Percentiles rank a stretch among this genome's conserved stretches.
These are phyloP conservation scores for Coregonus suidteri DNA, from an alignment of 2,797 vertebrate species.

Conservation along the genomic window DNA sequence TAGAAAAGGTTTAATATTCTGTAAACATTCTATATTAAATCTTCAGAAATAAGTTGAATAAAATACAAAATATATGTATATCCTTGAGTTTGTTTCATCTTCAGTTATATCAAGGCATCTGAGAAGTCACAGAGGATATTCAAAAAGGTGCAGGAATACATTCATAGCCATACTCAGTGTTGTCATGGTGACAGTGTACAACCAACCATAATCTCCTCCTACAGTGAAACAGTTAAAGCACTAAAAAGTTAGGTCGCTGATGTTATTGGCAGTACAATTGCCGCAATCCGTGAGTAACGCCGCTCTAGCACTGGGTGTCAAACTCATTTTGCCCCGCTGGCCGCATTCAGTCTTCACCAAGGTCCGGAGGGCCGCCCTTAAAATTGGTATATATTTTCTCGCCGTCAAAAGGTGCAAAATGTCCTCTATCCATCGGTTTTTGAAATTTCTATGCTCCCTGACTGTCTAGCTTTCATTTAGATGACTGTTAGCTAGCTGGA, in stretches of 20 bases:
- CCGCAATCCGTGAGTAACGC: not conserved
- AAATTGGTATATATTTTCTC: too few species aligned
- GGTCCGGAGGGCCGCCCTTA: too few species aligned
- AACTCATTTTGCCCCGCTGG: too few species aligned
- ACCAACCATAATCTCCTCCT: not conserved
- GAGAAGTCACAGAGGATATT: not conserved
- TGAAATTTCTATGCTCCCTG: too few species aligned
- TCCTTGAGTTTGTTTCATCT: constrained; percentile 1
- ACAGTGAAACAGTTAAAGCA: not conserved
- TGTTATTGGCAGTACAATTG: not conserved
- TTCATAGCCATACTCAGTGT: not conserved
- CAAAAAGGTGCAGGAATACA: not conserved
- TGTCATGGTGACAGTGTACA: not conserved
- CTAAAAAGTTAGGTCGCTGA: not conserved
- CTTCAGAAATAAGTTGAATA: constrained; percentile 10
- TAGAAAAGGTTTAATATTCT: constrained; percentile 29
- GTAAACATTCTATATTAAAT: constrained; percentile 6
- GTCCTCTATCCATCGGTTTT: too few species aligned
- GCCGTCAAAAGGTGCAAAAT: too few species aligned
- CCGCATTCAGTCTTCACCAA: too few species aligned
- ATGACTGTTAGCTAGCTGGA: too few species aligned
- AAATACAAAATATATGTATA: constrained; percentile 4
- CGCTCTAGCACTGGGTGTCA: too few species aligned
- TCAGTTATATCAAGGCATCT: constrained; percentile 2
- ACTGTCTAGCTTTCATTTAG: too few species aligned